Conservation (phyloP, 2,797 vertebrate genomes). For the Pantherophis vulpinus region DNA sequence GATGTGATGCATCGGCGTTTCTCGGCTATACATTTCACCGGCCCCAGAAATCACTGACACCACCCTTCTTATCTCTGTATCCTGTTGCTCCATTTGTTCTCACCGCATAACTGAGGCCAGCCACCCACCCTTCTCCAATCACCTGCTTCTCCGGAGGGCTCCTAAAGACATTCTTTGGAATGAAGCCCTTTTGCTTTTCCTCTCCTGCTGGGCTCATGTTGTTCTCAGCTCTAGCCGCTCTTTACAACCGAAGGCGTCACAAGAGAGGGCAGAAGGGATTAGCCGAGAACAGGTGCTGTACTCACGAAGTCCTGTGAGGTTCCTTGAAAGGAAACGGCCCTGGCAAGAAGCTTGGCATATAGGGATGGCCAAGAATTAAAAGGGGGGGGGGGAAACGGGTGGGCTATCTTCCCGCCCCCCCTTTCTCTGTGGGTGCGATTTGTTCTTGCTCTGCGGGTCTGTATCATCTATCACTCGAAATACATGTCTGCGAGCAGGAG, state of each 20-base stretch:
- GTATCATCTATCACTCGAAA: neutral
- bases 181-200: neutral
- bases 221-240: conserved; percentile 5
- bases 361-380: neutral
- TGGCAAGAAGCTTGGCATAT: neutral
- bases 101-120: neutral
- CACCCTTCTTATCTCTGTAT: neutral
- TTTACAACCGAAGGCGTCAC: conserved; percentile 3
- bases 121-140: neutral
- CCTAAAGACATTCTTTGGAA: neutral
- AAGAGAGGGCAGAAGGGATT: conserved; percentile 5
- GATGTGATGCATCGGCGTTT: neutral
- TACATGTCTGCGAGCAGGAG: neutral
- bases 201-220: conserved; percentile 8
- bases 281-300: conserved; percentile 17
- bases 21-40: neutral
- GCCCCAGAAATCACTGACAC: neutral
- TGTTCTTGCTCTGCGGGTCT: neutral
- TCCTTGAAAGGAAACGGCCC: conserved; percentile 15
- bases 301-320: neutral
- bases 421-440: neutral
- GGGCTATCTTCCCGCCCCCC: neutral
- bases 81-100: neutral
- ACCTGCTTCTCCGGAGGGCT: neutral
- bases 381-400: neutral